Evolutionary conservation across 2,888 invertebrate species (phyloP).

Genomic region (Phrixothrix hirtus): DNA sequence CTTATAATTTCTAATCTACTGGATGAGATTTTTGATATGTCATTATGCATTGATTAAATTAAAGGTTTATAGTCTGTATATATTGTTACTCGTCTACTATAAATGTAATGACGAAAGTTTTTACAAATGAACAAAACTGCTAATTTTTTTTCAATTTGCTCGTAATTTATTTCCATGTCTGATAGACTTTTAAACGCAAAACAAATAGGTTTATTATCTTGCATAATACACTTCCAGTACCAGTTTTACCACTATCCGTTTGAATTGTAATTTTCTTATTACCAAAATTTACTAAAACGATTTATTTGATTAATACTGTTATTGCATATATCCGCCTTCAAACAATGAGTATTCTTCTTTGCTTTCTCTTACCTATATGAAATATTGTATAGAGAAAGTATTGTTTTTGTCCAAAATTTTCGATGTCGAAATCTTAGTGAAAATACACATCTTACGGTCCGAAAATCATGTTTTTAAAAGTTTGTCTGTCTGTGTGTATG

Average conservation of each 20-base stretch:
- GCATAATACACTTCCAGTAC: background rate
- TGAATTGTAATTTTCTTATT: background rate
- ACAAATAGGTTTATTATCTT: slow-evolving; percentile 6
- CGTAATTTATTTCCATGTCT: slow-evolving; percentile 11
- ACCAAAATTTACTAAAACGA: background rate
- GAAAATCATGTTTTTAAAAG: too few relatives aligned
- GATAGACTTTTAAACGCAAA: slow-evolving; percentile 15
- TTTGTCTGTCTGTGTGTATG: too few relatives aligned
- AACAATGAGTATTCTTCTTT: slow-evolving; percentile 1
- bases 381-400: too few relatives aligned
- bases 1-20: slow-evolving; percentile 9
- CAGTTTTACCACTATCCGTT: slow-evolving; percentile 1
- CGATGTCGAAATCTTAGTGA: too few relatives aligned
- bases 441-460: too few relatives aligned
- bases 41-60: slow-evolving; percentile 7
- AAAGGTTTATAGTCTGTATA: slow-evolving; percentile 17
- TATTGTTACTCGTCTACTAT: slow-evolving; percentile 5
- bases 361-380: too few relatives aligned
- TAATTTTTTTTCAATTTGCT: slow-evolving; percentile 21
- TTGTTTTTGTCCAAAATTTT: too few relatives aligned
- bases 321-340: background rate
- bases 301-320: slow-evolving; percentile 1
- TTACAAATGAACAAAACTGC: slow-evolving; percentile 12
- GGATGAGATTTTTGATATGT: background rate
- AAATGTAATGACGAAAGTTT: slow-evolving; percentile 22